phyloP scores from a whole-genome alignment of 2,797 vertebrate genomes.

The Fundulus diaphanus region DNA sequence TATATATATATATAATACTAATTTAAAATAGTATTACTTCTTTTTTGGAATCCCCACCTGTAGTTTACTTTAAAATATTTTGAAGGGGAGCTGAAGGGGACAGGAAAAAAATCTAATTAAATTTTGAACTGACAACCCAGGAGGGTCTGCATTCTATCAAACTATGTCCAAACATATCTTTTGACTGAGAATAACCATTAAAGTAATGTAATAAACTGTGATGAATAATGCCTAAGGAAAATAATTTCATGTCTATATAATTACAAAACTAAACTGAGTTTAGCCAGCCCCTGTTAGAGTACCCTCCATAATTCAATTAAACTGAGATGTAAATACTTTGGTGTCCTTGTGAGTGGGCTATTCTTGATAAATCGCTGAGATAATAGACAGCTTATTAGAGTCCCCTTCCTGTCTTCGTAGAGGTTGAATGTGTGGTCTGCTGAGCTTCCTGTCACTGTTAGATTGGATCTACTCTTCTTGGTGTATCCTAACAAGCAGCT shows the following conservation, averaged over 20 bases:
- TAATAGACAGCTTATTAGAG: slow-evolving; percentile 48
- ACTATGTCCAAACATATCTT: slow-evolving; percentile 41
- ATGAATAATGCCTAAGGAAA: slow-evolving; percentile 34
- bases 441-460: slow-evolving; percentile 53
- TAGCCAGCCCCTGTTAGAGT: slow-evolving; percentile 44
- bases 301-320: slow-evolving; percentile 52
- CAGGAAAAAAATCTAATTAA: slow-evolving; percentile 28
- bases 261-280: slow-evolving; percentile 42
- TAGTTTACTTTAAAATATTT: not conserved
- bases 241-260: slow-evolving; percentile 46
- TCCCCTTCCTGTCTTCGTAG: slow-evolving; percentile 10
- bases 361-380: slow-evolving; percentile 26
- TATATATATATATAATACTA: too few species aligned
- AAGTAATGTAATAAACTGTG: slow-evolving; percentile 58
- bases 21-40: not conserved
- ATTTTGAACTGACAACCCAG: slow-evolving; percentile 18
- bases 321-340: slow-evolving; percentile 12
- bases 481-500: slow-evolving; percentile 51
- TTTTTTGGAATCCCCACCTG: not conserved
- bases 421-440: slow-evolving; percentile 35
- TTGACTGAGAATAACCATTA: slow-evolving; percentile 33
- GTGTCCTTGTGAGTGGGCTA: slow-evolving; percentile 17
- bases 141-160: slow-evolving; percentile 23
- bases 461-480: slow-evolving; percentile 46
- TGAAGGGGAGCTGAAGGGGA: not conserved